These are phyloP conservation scores for Atrina japonica DNA, from an alignment of 2,888 invertebrate species.

Conservation along the genomic window DNA sequence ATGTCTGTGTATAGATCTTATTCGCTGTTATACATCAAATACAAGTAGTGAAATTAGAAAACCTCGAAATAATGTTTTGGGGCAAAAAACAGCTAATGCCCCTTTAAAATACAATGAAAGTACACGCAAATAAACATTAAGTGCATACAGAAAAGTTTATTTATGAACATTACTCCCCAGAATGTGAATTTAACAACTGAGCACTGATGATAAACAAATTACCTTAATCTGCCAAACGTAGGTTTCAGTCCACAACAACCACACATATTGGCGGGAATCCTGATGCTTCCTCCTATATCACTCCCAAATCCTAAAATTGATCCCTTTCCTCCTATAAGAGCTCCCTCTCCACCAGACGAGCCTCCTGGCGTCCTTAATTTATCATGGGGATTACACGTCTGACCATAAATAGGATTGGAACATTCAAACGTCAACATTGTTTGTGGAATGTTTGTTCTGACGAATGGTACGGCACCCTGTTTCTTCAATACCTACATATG, in stretches of 20 bases:
- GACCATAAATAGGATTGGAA: conserved; percentile 70
- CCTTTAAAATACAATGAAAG: too few species aligned
- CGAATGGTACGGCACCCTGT: conserved; percentile 82
- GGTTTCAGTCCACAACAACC: conserved; percentile 82
- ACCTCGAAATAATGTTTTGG: too few species aligned
- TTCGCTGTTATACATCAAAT: too few species aligned
- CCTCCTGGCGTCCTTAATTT: conserved; percentile 80
- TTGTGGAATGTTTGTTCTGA: conserved; percentile 77
- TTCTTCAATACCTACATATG: conserved; percentile 63
- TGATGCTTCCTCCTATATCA: conserved; percentile 82
- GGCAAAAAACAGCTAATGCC: too few species aligned
- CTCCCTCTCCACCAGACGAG: conserved; percentile 81
- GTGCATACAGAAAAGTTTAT: too few species aligned
- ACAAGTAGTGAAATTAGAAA: neutral
- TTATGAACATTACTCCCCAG: too few species aligned
- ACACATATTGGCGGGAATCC: conserved; percentile 82
- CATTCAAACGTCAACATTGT: conserved; percentile 66
- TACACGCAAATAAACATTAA: neutral
- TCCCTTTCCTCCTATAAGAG: conserved; percentile 80
- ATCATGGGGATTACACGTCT: conserved; percentile 80
- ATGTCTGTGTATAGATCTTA: too few species aligned
- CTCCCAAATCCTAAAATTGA: conserved; percentile 80
- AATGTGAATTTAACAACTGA: neutral
- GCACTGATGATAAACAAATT: conserved; percentile 1
- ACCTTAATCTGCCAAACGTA: conserved; percentile 77